phyloP scores from a whole-genome alignment of 2,113 vertebrate genomes.

The Cyprinodon variegatus region DNA sequence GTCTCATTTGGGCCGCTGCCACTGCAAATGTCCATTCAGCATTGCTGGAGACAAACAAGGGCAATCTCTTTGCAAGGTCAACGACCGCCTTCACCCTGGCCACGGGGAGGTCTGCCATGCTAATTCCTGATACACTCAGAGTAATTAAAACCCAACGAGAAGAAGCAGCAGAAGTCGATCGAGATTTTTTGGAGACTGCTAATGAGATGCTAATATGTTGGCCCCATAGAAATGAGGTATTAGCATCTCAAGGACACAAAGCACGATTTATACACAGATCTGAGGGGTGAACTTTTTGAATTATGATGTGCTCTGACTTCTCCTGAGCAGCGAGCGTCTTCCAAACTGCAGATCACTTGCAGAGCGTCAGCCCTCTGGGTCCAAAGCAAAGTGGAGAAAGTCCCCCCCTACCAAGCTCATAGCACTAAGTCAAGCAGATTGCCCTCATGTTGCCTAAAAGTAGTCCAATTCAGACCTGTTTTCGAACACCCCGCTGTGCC shows the following conservation, averaged over 20 bases:
- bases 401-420: slow-evolving; percentile 46
- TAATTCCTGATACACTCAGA: slow-evolving; percentile 71
- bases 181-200: slow-evolving; percentile 58
- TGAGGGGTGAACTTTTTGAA: slow-evolving; percentile 33
- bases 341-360: slow-evolving; percentile 48
- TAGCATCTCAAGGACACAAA: slow-evolving; percentile 69
- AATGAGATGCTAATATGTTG: slow-evolving; percentile 77
- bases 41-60: slow-evolving; percentile 65
- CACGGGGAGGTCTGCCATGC: slow-evolving; percentile 51
- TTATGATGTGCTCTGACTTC: slow-evolving; percentile 14
- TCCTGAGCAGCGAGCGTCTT: slow-evolving; percentile 17
- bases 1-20: slow-evolving; percentile 69
- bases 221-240: slow-evolving; percentile 60
- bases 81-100: slow-evolving; percentile 43
- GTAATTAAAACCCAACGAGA: slow-evolving; percentile 74
- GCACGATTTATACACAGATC: slow-evolving; percentile 7
- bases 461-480: slow-evolving; percentile 70
- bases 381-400: slow-evolving; percentile 48
- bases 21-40: slow-evolving; percentile 70
- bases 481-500: slow-evolving; percentile 59
- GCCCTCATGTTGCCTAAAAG: slow-evolving; percentile 58
- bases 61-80: slow-evolving; percentile 66
- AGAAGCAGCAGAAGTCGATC: slow-evolving; percentile 49
- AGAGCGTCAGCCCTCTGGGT: slow-evolving; percentile 39
- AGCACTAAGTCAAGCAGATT: slow-evolving; percentile 47